These are phyloP conservation scores for Canis aureus DNA, from an alignment of 2,113 vertebrate genomes.

Conservation along the genomic window DNA sequence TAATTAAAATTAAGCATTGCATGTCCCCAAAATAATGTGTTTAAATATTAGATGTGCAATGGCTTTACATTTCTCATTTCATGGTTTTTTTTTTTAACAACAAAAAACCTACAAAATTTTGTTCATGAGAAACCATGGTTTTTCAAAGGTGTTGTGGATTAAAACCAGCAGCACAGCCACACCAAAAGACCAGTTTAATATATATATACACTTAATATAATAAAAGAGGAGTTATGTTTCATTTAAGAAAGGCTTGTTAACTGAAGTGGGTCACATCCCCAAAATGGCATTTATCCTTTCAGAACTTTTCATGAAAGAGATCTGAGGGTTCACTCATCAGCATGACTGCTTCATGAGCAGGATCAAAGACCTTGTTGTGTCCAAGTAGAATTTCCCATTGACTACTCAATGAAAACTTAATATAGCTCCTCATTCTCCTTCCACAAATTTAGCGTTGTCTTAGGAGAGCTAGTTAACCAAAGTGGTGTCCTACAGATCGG, in stretches of 20 bases:
- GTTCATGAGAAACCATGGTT: constrained; percentile 71
- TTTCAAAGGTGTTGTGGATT: constrained; percentile 47
- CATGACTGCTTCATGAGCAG: background rate
- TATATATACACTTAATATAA: background rate
- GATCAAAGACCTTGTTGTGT: background rate
- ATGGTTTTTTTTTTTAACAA: background rate
- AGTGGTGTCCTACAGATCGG: background rate
- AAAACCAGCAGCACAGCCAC: background rate
- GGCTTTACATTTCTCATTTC: constrained; percentile 67
- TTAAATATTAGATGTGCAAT: constrained; percentile 45
- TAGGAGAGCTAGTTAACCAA: background rate
- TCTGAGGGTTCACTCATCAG: background rate
- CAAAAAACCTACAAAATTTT: constrained; percentile 28
- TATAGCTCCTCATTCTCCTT: background rate
- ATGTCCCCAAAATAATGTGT: background rate
- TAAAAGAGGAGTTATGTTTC: constrained; percentile 3
- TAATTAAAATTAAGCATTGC: constrained; percentile 77
- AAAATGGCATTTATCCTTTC: background rate
- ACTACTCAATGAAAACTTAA: background rate
- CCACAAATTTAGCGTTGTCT: background rate
- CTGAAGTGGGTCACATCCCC: background rate
- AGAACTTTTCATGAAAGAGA: background rate
- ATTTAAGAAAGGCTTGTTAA: constrained; percentile 3
- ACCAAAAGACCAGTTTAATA: background rate
- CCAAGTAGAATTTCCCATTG: background rate